Percentiles rank a stretch among this genome's conserved stretches.
These are phyloP conservation scores for Mimas tiliae DNA, from an alignment of 2,888 invertebrate species.

Conservation along the genomic window DNA sequence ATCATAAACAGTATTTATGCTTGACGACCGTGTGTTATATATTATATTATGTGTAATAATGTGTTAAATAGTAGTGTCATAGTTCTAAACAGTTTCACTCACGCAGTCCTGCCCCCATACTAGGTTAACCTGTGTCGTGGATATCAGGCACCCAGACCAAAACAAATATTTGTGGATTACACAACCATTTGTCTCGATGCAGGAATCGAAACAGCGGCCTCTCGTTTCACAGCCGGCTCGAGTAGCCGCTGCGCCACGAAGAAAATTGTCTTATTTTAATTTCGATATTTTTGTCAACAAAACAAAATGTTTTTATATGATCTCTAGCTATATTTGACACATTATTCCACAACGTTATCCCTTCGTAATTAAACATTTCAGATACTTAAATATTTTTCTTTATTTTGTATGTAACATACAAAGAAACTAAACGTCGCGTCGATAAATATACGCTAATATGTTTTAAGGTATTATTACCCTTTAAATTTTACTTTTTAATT, in stretches of 20 bases:
- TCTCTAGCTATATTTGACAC: neutral
- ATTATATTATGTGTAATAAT: slow-evolving; percentile 2
- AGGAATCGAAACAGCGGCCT: no score
- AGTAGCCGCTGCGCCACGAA: no score
- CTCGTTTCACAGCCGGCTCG: no score
- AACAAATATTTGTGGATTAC: no score
- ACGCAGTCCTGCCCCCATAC: no score
- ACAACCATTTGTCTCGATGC: no score
- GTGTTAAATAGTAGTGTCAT: neutral
- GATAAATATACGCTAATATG: no score
- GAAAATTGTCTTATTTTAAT: neutral
- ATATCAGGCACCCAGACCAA: no score
- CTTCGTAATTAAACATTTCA: neutral
- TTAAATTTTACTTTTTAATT: neutral
- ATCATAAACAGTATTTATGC: slow-evolving; percentile 4
- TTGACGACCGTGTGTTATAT: neutral
- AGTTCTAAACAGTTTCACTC: neutral
- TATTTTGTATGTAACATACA: neutral
- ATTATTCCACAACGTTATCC: neutral
- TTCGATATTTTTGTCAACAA: neutral
- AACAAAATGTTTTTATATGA: neutral
- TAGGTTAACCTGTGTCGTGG: no score
- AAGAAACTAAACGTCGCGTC: neutral
- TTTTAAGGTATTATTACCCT: no score
- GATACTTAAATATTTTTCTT: neutral